Base-by-base conservation (phyloP, 2,797 vertebrate genomes). In the Amazona ochrocephala region DNA sequence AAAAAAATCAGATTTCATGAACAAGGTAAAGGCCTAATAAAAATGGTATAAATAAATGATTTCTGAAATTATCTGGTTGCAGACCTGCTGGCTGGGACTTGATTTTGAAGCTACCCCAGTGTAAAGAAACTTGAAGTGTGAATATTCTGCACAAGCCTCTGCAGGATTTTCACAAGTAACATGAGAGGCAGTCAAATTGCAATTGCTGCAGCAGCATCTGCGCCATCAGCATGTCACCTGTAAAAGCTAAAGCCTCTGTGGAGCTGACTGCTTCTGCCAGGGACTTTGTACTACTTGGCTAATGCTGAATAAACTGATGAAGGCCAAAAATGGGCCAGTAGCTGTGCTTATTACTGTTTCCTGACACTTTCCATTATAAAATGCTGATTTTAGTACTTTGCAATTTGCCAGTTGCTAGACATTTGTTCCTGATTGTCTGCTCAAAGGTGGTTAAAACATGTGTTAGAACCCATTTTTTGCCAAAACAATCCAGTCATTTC, bases 401-500 rank as follows among this genome's bases (percentile, higher is more conserved):
- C 41, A 51, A 0, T 79, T 87, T 86, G 30, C 58, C 61, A 51
- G 0, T 16, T 77, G 27, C 66, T 93, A 93, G 73, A 75, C 2
- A 81, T 51, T 77, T 62, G 5, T 56, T 78, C 76, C 50, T 84
- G 70, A 51, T 6, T 61, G 66, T 70, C 79, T 66, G 30, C 72
- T 89, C 48, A 83, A 53, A 72, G 30, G 50, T 65, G 37, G 27
- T 37, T 89, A 72, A 89, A 92, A 89, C 19, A 65, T 5, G 18
- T 90, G 71, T 75, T 66, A 79, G 37, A 76, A 47, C 32, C 22
- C 12, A 5, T 73, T 85, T 77, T 84, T 77, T 82, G 44, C 41
- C 67, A 90, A 92, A 94, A 87, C 1, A 65, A 79, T 79, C 26
- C 51, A 73, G n/a, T 54, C 8, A 51, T 94, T 95, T 92, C 53